Base-by-base conservation (phyloP, 1,140 invertebrate genomes). In the Muscidifurax raptorellus region DNA sequence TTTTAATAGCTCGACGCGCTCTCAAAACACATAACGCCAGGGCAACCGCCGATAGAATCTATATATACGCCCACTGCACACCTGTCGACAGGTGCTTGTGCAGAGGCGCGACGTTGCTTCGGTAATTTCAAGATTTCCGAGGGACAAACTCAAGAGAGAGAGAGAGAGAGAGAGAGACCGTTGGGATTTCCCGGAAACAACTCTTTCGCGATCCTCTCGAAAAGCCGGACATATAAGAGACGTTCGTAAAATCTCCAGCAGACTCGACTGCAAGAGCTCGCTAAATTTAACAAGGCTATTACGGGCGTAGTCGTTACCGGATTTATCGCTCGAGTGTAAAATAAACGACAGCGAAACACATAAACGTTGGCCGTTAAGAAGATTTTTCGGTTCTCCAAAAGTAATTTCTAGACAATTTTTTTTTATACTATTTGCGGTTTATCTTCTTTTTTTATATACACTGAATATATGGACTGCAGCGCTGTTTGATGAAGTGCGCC, bases 21-120 rank as follows among this genome's bases (percentile, higher is more conserved):
- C 75, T 40, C 25, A 27, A 52, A 30, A 28, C 10, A 18, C 22
- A 59, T 6, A 59, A 7, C 18, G n/a, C 6, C 6, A 59, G 15
- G 52, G 52, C 18, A 25, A 6, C 75, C 10, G 30, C 52, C 32
- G 52, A 47, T 27, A 27, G 32, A 77, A 59, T 77, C 52, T 52
- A 5, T 44, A 77, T 79, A 67, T 15, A 25, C 83, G 82, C 75
- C 85, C 78, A 84, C 86, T 67, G 47, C 67, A 59, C 89, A 90
- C 87, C 88, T 91, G 90, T 86, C 89, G 89, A 83, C 90, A 90
- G 90, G 86, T 91, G 90, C 86, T 30, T 30, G 52, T n/a, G 52
- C 52, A 59, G 22, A 59, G 87, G 69, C 85, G 25, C 77, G 77
- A 82, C 86, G 87, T 85, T 86, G 52, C 52, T 59, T 87, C 30